A percentile compares a stretch with the other conserved stretches of the same genome.
phyloP scores from a whole-genome alignment of 2,888 invertebrate genomes.

The Gandaritis pyraliata region DNA sequence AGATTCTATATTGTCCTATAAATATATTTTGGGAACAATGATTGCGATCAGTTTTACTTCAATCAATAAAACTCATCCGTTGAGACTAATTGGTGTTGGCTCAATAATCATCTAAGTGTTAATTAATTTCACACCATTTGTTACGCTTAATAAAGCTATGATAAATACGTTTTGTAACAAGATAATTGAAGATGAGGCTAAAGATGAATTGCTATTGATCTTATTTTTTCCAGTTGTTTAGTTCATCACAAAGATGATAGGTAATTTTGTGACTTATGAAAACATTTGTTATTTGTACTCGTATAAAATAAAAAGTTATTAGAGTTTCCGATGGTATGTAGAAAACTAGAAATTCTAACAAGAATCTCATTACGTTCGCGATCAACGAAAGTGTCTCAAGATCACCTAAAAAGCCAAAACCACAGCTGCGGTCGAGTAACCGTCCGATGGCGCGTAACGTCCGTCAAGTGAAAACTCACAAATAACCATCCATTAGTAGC shows the following conservation, averaged over 20 bases:
- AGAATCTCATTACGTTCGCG: slow-evolving; percentile 40
- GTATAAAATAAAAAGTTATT: neutral
- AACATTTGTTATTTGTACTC: no score
- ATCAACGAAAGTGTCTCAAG: slow-evolving; percentile 44
- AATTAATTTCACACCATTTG: slow-evolving; percentile 40
- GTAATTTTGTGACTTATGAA: no score
- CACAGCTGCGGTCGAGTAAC: slow-evolving; percentile 43
- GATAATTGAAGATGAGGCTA: slow-evolving; percentile 28
- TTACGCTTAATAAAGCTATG: slow-evolving; percentile 21
- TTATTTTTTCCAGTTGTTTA: neutral
- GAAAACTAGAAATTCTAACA: slow-evolving; percentile 32
- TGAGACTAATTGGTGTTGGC: slow-evolving; percentile 22
- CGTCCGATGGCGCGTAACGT: slow-evolving; percentile 72
- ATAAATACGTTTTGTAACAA: slow-evolving; percentile 32
- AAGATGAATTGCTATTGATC: neutral
- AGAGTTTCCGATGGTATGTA: slow-evolving; percentile 5
- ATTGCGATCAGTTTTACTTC: neutral
- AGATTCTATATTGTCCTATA: no score
- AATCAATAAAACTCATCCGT: slow-evolving; percentile 17
- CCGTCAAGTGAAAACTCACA: slow-evolving; percentile 80
- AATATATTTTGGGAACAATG: no score
- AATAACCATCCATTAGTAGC: slow-evolving; percentile 77
- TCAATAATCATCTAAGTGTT: slow-evolving; percentile 23
- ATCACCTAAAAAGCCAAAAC: slow-evolving; percentile 41
- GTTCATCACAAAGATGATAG: no score